phyloP scores from a whole-genome alignment of 1,140 invertebrate genomes.

The Cherax quadricarinatus region DNA sequence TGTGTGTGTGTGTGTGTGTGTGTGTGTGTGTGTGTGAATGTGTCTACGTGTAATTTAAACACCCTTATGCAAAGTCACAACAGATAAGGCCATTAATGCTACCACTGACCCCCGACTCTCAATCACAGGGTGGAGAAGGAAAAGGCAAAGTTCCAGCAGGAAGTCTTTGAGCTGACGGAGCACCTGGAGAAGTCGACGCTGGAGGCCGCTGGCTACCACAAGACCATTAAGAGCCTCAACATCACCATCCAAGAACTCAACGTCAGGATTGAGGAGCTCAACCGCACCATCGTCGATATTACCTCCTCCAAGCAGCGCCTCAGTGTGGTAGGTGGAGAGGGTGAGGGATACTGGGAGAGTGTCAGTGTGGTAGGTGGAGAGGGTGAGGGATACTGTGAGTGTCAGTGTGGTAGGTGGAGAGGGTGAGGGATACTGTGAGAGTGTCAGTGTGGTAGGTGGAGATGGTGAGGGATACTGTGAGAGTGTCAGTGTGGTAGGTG shows the following conservation, averaged over 20 bases:
- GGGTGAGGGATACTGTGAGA: background rate
- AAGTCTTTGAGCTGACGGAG: constrained; percentile 95
- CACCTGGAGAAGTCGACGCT: constrained; percentile 95
- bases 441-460: background rate
- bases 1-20: no score
- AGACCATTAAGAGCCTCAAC: constrained; percentile 94
- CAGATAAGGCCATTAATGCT: no score
- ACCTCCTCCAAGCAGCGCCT: constrained; percentile 86
- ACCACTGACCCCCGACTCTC: no score
- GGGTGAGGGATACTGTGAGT: no score
- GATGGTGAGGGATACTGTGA: no score
- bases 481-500: background rate
- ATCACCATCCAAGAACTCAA: constrained; percentile 91
- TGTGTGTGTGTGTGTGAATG: no score
- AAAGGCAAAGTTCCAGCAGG: constrained; percentile 96
- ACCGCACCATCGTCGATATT: constrained; percentile 95
- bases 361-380: background rate
- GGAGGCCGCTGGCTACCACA: constrained; percentile 86
- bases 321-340: constrained; percentile 55
- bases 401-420: background rate
- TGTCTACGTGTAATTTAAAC: no score
- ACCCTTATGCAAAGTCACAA: no score
- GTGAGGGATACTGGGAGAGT: background rate
- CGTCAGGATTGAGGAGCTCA: constrained; percentile 96
- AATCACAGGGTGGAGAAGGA: constrained; percentile 93